Evolutionary conservation across 2,888 invertebrate genomes (phyloP).

Genomic region (Meliscaeva auricollis): DNA sequence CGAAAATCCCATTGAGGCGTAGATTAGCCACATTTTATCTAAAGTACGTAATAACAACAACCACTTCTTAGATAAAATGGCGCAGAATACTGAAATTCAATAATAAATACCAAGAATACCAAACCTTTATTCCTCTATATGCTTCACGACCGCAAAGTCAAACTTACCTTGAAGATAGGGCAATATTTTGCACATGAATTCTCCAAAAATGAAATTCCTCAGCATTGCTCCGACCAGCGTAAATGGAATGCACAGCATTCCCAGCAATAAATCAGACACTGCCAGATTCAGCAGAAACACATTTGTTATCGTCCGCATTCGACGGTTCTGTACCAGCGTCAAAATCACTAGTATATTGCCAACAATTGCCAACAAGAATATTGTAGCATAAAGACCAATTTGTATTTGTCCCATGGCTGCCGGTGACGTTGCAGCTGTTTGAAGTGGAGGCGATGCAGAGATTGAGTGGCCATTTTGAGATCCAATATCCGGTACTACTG

Average conservation of each 20-base stretch:
- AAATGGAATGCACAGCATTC: slow-evolving; percentile 91
- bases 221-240: slow-evolving; percentile 89
- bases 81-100: too few species aligned
- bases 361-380: slow-evolving; percentile 90
- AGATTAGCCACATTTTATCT: too few species aligned
- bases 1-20: too few species aligned
- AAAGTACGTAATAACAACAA: too few species aligned
- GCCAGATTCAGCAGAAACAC: slow-evolving; percentile 91
- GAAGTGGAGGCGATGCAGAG: slow-evolving; percentile 58
- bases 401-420: slow-evolving; percentile 76
- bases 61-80: too few species aligned
- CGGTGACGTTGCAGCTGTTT: slow-evolving; percentile 27
- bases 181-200: slow-evolving; percentile 89
- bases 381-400: slow-evolving; percentile 88
- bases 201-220: slow-evolving; percentile 89
- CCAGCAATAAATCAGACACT: slow-evolving; percentile 89
- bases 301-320: slow-evolving; percentile 92
- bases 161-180: slow-evolving; percentile 90
- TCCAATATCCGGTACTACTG: slow-evolving; percentile 2
- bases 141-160: too few species aligned
- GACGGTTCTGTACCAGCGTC: slow-evolving; percentile 89
- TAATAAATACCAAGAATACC: too few species aligned
- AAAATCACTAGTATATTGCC: slow-evolving; percentile 93
- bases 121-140: too few species aligned
- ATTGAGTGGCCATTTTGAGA: slow-evolving; percentile 44